Percentiles rank a stretch among this genome's conserved stretches.
phyloP scores from a whole-genome alignment of 2,797 vertebrate species.

The Pseudocheirus occidentalis region DNA sequence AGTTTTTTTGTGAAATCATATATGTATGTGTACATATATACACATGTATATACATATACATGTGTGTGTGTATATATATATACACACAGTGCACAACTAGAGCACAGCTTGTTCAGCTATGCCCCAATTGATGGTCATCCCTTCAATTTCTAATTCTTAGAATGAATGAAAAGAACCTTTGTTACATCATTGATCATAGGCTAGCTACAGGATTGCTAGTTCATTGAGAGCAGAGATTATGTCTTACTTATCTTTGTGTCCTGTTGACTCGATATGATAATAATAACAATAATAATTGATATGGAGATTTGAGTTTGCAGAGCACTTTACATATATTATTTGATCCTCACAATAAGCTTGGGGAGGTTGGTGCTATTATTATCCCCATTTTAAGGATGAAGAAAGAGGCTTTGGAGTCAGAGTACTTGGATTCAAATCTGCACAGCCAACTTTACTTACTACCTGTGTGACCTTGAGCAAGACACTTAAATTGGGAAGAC shows the following conservation, averaged over 20 bases:
- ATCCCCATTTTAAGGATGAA: not conserved
- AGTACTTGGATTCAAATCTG: not conserved
- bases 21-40: too few species aligned
- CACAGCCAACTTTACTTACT: not conserved
- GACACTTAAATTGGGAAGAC: not conserved
- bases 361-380: not conserved
- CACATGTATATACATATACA: too few species aligned
- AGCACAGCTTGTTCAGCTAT: not conserved
- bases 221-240: not conserved
- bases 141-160: not conserved
- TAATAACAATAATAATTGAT: not conserved
- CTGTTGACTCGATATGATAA: not conserved
- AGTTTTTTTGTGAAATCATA: not conserved
- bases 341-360: not conserved
- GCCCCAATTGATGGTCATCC: not conserved
- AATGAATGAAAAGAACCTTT: not conserved
- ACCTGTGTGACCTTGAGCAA: not conserved
- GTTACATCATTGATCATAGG: not conserved
- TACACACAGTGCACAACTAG: too few species aligned
- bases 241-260: conserved; percentile 13
- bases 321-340: not conserved
- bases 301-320: not conserved
- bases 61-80: too few species aligned
- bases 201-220: not conserved
- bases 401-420: not conserved